Conservation (phyloP, 2,113 vertebrate species). For the Thryonomys swinderianus region DNA sequence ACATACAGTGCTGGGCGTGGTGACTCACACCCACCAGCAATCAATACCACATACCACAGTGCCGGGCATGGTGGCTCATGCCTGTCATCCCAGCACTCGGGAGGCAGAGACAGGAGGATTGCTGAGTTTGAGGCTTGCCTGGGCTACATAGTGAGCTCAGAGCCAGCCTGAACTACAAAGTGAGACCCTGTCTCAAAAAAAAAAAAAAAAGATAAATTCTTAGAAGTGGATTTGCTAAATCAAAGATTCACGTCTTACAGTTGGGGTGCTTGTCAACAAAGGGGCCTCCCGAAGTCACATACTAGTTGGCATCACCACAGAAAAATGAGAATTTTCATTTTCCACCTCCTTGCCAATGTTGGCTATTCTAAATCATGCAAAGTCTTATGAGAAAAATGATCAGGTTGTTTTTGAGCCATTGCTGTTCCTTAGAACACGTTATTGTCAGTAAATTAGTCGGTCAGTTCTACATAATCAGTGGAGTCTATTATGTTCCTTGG, state of each 20-base stretch:
- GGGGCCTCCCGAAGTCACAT: neutral
- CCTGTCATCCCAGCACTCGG: too few species aligned
- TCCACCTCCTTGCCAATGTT: neutral
- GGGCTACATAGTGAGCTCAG: too few species aligned
- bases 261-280: neutral
- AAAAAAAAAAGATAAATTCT: neutral
- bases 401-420: neutral
- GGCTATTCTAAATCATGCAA: neutral
- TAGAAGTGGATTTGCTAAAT: neutral
- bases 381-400: neutral
- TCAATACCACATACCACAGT: too few species aligned
- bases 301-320: neutral
- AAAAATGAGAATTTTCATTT: neutral
- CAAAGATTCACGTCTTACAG: neutral
- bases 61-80: too few species aligned
- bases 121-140: too few species aligned
- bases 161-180: too few species aligned
- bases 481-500: neutral
- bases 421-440: neutral
- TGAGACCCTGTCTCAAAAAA: too few species aligned
- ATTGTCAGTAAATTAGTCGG: neutral
- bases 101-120: too few species aligned
- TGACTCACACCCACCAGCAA: too few species aligned
- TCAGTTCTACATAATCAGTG: neutral
- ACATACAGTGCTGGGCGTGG: too few species aligned